Base-by-base conservation (phyloP, 92 coral and sea anemone species). In the Nematostella vectensis region DNA sequence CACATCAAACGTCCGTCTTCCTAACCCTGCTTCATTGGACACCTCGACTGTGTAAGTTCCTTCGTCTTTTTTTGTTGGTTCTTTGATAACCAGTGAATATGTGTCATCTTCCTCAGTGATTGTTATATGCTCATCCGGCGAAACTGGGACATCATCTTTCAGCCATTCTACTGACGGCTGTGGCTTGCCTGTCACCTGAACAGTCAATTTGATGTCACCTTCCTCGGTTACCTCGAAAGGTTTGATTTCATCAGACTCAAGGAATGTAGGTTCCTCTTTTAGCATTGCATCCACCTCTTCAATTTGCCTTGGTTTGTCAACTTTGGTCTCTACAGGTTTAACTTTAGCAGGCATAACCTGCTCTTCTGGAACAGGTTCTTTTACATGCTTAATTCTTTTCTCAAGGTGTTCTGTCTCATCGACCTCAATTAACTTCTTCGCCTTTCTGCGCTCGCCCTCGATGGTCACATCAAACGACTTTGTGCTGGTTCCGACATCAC, bases 21-120 rank as follows among this genome's bases (percentile, higher is more conserved):
- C 70, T 45, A 37, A 57, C 19, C 75, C 71, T 18, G 47, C 67
- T 11, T 67, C 88, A 28, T 74, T 74, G 51, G 82, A 52, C 13
- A 72, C 88, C 13, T 69, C 63, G 27, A 74, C 80, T 39, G 66
- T 83, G 79, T 83, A 83, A 48, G 78, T 74, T 6, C 88, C 94
- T 21, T 63, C 66, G 63, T 87, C 96, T 29, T 59, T 78, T 8
- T 57, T 43, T 1, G 74, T 68, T 17, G 85, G 78, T 43, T 73
- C 59, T 38, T 65, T 61, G 68, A 87, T 78, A 27, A 85, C 70
- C 25, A 87, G 57, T 29, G 77, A 57, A 61, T 77, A 70, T 4
- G 47, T 49, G 58, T 63, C 80, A 31, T 87, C 85, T 21, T 49
- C 77, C 17, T 47, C n/a, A 11, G 63, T 74, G 40, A 82, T 44